Conservation (phyloP, 2,888 invertebrate species). For the Oxystoma pomonae region DNA sequence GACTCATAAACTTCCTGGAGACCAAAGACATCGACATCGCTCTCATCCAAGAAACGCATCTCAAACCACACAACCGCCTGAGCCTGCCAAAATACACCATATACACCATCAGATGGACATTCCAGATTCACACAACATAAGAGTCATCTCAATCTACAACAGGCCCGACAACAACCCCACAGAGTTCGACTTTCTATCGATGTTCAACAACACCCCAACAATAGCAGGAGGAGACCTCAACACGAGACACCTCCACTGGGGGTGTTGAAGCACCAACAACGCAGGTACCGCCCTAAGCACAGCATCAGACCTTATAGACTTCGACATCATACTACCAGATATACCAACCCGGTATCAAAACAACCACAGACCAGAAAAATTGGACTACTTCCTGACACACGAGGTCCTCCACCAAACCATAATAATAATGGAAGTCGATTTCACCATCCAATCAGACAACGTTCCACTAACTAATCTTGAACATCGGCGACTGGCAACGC, state of each 20-base stretch:
- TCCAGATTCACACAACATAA: no score
- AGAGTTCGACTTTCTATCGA: neutral
- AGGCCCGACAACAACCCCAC: neutral
- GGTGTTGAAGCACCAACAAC: neutral
- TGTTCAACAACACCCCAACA: neutral
- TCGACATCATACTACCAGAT: neutral
- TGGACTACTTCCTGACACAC: neutral
- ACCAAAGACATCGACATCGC: neutral
- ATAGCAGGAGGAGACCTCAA: neutral
- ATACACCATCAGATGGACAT: neutral
- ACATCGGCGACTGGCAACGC: no score
- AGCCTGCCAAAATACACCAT: neutral
- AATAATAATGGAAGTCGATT: neutral
- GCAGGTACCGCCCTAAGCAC: neutral
- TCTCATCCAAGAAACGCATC: neutral
- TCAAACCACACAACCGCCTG: neutral
- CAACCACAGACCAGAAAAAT: neutral
- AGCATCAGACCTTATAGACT: neutral
- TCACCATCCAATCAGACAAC: neutral
- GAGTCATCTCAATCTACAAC: neutral
- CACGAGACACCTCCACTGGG: neutral
- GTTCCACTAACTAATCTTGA: no score
- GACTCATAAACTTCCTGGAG: neutral
- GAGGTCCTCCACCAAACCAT: neutral
- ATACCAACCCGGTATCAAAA: neutral